Percentiles rank a stretch among this genome's conserved stretches.
These are phyloP conservation scores for Drosophila nikananu DNA, from an alignment of 1,140 invertebrate species.

Conservation along the genomic window DNA sequence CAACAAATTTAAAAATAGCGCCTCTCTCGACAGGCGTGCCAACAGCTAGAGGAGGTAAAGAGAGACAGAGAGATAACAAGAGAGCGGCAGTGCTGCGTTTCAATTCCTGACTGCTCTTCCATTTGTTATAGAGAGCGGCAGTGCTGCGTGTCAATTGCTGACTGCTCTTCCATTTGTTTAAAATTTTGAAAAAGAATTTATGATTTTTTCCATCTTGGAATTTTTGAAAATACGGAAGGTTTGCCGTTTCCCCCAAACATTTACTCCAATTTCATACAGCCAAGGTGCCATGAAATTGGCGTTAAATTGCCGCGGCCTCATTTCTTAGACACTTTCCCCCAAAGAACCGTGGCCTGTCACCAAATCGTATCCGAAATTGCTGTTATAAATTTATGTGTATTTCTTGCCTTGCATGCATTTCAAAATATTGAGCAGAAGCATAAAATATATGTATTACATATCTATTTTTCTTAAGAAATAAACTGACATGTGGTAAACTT, in stretches of 20 bases:
- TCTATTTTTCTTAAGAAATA: slow-evolving; percentile 15
- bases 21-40: slow-evolving; percentile 56
- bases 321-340: slow-evolving; percentile 14
- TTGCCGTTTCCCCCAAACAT: slow-evolving; percentile 47
- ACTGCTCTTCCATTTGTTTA: slow-evolving; percentile 39
- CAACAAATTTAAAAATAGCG: slow-evolving; percentile 77
- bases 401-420: slow-evolving; percentile 59
- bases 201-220: slow-evolving; percentile 47
- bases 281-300: slow-evolving; percentile 52
- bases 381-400: slow-evolving; percentile 67
- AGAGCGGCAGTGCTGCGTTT: slow-evolving; percentile 18
- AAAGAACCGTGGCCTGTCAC: slow-evolving; percentile 39
- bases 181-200: slow-evolving; percentile 38
- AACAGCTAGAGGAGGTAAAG: slow-evolving; percentile 31
- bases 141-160: slow-evolving; percentile 34
- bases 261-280: slow-evolving; percentile 18
- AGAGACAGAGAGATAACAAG: slow-evolving; percentile 1
- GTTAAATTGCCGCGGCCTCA: slow-evolving; percentile 39
- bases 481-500: slow-evolving; percentile 25
- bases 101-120: slow-evolving; percentile 32
- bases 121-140: slow-evolving; percentile 28
- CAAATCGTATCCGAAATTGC: slow-evolving; percentile 32
- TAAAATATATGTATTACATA: slow-evolving; percentile 28
- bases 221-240: slow-evolving; percentile 19
- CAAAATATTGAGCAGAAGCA: slow-evolving; percentile 31